phyloP scores from a whole-genome alignment of 2,888 invertebrate species.

The Tiphia femorata region DNA sequence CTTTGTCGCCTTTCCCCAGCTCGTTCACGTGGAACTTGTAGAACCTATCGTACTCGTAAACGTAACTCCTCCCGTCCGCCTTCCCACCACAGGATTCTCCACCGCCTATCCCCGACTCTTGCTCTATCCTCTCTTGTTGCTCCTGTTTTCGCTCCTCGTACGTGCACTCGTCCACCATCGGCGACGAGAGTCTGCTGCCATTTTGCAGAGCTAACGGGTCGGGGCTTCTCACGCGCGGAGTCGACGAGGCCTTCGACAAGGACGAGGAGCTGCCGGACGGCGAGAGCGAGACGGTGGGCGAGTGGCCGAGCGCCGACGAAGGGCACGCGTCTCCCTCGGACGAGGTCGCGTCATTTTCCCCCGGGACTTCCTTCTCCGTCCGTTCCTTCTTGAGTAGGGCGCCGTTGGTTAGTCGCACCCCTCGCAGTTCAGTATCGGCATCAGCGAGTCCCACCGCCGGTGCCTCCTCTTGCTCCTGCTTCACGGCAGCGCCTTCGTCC shows the following conservation, averaged over 20 bases:
- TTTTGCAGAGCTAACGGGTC: conserved; percentile 24
- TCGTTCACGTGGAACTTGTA: conserved; percentile 88
- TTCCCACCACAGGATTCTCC: conserved; percentile 48
- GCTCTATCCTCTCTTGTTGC: conserved; percentile 66
- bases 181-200: conserved; percentile 35
- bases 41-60: conserved; percentile 83
- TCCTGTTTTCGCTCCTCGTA: conserved; percentile 76
- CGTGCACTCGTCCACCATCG: conserved; percentile 76
- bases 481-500: neutral
- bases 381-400: too few species aligned
- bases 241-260: conserved; percentile 55
- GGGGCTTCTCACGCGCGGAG: conserved; percentile 54
- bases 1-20: conserved; percentile 68
- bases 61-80: conserved; percentile 71
- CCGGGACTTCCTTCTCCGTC: conserved; percentile 6
- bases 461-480: conserved; percentile 1
- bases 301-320: too few species aligned
- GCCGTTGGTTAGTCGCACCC: too few species aligned
- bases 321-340: too few species aligned
- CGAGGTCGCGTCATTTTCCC: too few species aligned
- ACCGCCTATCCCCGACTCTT: conserved; percentile 45
- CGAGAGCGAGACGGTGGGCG: conserved; percentile 26
- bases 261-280: conserved; percentile 35
- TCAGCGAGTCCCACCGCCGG: conserved; percentile 12
- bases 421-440: too few species aligned